These are phyloP conservation scores for Premnoplex brunnescens DNA, from an alignment of 2,797 vertebrate genomes.

Conservation along the genomic window DNA sequence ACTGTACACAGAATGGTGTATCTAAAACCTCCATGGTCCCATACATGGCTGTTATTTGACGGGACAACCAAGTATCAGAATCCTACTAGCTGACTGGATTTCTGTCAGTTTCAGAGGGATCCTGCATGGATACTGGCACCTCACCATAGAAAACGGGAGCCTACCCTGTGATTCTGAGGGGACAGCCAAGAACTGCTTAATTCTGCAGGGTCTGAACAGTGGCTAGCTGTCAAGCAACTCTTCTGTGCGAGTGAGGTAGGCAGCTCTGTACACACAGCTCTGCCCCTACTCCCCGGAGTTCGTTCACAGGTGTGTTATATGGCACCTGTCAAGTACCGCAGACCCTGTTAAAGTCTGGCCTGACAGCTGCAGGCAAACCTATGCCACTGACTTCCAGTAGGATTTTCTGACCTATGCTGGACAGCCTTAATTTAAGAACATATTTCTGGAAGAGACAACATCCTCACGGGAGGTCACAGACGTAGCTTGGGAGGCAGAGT, in stretches of 20 bases:
- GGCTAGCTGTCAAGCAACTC: not conserved
- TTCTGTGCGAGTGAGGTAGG: not conserved
- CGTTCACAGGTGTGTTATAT: accelerated
- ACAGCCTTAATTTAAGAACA: not conserved
- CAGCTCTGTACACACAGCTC: not conserved
- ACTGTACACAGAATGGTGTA: not conserved
- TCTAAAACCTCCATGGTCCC: not conserved
- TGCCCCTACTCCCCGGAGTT: not conserved
- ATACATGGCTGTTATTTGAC: accelerated
- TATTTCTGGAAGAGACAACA: not conserved
- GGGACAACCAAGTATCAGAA: not conserved
- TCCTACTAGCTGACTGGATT: not conserved
- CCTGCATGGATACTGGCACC: not conserved
- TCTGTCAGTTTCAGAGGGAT: not conserved
- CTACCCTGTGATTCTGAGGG: not conserved
- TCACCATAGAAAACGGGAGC: accelerated
- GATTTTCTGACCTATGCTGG: not conserved
- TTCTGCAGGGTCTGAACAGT: not conserved
- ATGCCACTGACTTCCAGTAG: not conserved
- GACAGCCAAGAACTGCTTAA: not conserved
- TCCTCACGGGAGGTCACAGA: not conserved
- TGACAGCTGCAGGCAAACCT: not conserved
- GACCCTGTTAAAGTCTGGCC: not conserved
- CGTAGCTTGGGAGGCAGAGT: not conserved
- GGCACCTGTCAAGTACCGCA: not conserved